A percentile compares a stretch with the other conserved stretches of the same genome.
Evolutionary conservation across 2,113 vertebrate genomes (phyloP).

Genomic region (Brienomyrus longianalis): DNA sequence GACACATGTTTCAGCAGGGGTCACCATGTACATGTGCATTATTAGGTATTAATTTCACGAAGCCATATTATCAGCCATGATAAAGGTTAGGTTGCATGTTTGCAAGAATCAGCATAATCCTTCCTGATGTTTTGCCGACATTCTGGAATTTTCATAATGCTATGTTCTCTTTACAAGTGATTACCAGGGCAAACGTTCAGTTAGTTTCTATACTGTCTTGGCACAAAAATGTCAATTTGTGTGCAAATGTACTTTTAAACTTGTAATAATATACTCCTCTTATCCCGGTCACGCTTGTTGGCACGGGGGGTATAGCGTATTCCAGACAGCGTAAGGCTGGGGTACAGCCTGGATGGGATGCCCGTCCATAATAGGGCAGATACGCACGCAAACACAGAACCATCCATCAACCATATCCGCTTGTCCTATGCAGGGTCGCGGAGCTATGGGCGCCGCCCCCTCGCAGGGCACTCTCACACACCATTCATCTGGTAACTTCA

Average conservation of each 20-base stretch:
- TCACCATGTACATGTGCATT: not conserved
- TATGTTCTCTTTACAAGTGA: not conserved
- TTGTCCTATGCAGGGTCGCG: not conserved
- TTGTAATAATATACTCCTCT: not conserved
- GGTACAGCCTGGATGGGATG: not conserved
- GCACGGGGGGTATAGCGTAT: not conserved
- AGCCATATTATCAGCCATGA: not conserved
- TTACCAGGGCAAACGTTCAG: not conserved
- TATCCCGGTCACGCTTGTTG: not conserved
- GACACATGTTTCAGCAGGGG: not conserved
- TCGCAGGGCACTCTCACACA: not conserved
- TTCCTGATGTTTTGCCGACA: not conserved
- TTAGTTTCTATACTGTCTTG: not conserved
- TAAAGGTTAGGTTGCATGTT: not conserved
- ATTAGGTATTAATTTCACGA: not conserved
- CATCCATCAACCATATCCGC: not conserved
- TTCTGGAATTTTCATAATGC: not conserved
- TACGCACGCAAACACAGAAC: not conserved
- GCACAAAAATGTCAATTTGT: not conserved
- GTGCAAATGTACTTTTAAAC: not conserved
- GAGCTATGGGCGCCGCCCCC: not conserved
- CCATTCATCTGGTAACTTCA: not conserved
- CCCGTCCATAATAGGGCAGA: not conserved
- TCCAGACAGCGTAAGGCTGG: not conserved
- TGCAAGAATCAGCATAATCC: not conserved